Evolutionary conservation across 1,140 invertebrate species (phyloP), one percentile per base, ranked within the genome.

Genomic region (Lithobius niger): DNA sequence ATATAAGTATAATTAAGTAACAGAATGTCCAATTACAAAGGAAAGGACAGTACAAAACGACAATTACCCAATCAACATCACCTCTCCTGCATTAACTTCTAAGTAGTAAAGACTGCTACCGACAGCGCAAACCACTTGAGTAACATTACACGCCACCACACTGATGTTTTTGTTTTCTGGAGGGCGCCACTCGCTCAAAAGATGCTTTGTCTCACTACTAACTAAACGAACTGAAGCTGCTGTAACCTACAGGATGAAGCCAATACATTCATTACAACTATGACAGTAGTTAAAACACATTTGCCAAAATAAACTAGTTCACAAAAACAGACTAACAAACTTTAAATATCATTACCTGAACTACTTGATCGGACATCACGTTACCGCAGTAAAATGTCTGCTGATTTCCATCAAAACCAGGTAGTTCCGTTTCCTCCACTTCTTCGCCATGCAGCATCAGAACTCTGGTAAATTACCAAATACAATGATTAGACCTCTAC

Each of bases 381-480:
- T 97, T 97, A 0, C 86, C 86, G 57, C 89, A 92, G 62, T 82
- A 87, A 63, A 97, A 92, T 0, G 94, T 96, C 68, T 97, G 91
- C 59, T 90, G 80, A 62, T 91, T 85, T 3, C 86, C 82, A 40
- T 88, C 78, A 67, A 98, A 97, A 26, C 89, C 90, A 43, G 76
- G 65, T 57, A 92, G 86, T 66, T 97, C 89, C 0, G 90, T 96
- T 72, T 98, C 95, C 70, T 98, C 94, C 0, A 98, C 91, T 74
- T 97, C 93, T 65, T 97, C 94, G 0, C 90, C 92, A 62, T 81
- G 89, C 24, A 97, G 68, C 57, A 82, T 84, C 36, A 97, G 71
- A 52, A 97, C 83, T 62, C 89, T 82, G 60, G 50, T 50, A 16
- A 16, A n/a, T n/a, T n/a, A n/a, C n/a, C n/a, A n/a, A n/a, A n/a